Conservation (phyloP, 2,113 vertebrate species). For the Platichthys flesus region DNA sequence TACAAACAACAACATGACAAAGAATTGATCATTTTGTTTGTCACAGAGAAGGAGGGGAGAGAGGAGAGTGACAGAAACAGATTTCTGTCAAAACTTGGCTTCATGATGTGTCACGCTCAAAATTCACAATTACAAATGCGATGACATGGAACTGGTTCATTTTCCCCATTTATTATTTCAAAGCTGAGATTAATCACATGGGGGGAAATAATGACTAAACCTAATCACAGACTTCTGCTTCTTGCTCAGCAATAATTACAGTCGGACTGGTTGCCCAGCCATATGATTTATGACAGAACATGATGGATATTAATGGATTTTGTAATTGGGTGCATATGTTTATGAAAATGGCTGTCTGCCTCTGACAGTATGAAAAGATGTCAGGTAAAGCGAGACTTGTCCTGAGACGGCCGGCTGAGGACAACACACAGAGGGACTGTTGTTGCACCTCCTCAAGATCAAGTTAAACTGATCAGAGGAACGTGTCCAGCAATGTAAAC, state of each 20-base stretch:
- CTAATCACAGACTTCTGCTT: constrained; percentile 82
- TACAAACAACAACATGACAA: constrained; percentile 61
- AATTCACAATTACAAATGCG: constrained; percentile 76
- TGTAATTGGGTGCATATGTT: constrained; percentile 82
- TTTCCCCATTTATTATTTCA: constrained; percentile 81
- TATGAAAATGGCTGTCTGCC: constrained; percentile 78
- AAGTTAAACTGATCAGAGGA: not conserved
- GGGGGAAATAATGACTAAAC: constrained; percentile 79
- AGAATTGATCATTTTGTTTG: constrained; percentile 67
- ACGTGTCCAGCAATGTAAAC: not conserved
- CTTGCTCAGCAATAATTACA: constrained; percentile 82
- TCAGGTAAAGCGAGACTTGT: constrained; percentile 54
- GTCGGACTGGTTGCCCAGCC: constrained; percentile 73
- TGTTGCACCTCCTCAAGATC: not conserved
- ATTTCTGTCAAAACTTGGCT: constrained; percentile 69
- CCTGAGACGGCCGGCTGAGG: constrained; percentile 10
- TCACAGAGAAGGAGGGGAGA: constrained; percentile 35
- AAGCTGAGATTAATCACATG: constrained; percentile 79
- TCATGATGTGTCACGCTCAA: constrained; percentile 69
- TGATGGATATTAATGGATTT: constrained; percentile 85
- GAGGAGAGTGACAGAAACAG: constrained; percentile 60
- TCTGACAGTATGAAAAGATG: constrained; percentile 62
- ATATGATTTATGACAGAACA: constrained; percentile 83
- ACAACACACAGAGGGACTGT: not conserved
- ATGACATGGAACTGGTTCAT: constrained; percentile 69